Percentiles rank a stretch among this genome's conserved stretches.
These are phyloP conservation scores for Diarsia dahlii DNA, from an alignment of 2,888 invertebrate species.

Conservation along the genomic window DNA sequence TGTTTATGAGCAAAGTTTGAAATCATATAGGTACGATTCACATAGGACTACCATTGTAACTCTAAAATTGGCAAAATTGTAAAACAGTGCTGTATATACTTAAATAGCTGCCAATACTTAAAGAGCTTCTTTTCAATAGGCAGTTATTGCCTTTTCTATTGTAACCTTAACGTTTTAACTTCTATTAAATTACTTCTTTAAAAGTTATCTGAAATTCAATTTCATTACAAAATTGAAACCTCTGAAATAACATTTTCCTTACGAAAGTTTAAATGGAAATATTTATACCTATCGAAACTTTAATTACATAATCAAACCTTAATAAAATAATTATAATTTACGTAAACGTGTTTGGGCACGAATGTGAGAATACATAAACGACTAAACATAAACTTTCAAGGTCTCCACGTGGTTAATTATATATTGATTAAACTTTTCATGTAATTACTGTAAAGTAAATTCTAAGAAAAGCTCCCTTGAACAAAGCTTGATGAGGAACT, in stretches of 20 bases:
- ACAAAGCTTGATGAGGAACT: neutral
- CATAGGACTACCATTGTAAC: too few relatives aligned
- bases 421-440: slow-evolving; percentile 38
- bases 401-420: slow-evolving; percentile 25
- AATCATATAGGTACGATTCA: neutral
- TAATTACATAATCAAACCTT: slow-evolving; percentile 18
- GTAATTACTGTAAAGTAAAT: slow-evolving; percentile 10
- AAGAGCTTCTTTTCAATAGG: neutral
- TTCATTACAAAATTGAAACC: slow-evolving; percentile 8
- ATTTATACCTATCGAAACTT: slow-evolving; percentile 4
- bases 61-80: too few relatives aligned
- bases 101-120: neutral
- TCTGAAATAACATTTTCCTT: slow-evolving; percentile 9
- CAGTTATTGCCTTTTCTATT: neutral
- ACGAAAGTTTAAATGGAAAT: slow-evolving; percentile 12
- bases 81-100: too few relatives aligned
- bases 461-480: slow-evolving; percentile 10
- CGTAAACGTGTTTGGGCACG: slow-evolving; percentile 31
- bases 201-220: neutral
- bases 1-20: neutral
- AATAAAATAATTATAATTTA: slow-evolving; percentile 42
- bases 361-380: slow-evolving; percentile 10
- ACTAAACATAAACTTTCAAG: slow-evolving; percentile 39
- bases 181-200: neutral
- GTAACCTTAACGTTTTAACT: neutral